Evolutionary conservation across 2,113 vertebrate species (phyloP), one percentile per base, ranked within the genome.

Genomic region (Gasterosteus aculeatus): DNA sequence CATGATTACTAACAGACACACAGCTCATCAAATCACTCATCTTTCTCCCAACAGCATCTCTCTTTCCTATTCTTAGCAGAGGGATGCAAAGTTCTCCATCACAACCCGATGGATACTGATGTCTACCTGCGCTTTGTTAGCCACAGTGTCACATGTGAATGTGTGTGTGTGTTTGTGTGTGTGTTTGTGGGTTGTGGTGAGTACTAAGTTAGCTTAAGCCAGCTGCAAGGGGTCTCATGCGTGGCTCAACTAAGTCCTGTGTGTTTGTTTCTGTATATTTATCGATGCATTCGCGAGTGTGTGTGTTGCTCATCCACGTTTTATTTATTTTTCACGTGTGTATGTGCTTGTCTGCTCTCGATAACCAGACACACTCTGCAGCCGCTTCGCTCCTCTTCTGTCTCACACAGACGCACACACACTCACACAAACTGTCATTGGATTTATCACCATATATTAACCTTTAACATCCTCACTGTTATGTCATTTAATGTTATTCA

Each of bases 21-120:
- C 72, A 61, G 64, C 72, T 72, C 70, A 64, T 75, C 59, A 29
- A 68, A 64, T 77, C 75, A 64, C 65, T 85, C 65, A 42, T 64
- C 61, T 72, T 66, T 77, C 72, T 65, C 51, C 54, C 69, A 69
- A 26, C 78, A 69, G 70, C 72, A 66, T 83, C 80, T 38, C 51
- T 66, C 67, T 84, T 39, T 75, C 66, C 77, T 92, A 85, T 91
- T 88, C 72, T 91, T 87, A 90, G 83, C 66, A 61, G 39, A 62
- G 47, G 62, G 66, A 69, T 19, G 54, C 62, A 79, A 67, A 67
- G 72, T 69, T 90, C 78, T 90, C 82, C 71, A 87, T 92, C 81
- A 85, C 85, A 87, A 69, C 74, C 78, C 66, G 61, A 31, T 79
- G 81, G 78, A 87, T 84, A 68, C 72, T 87, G 77, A 81, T 75